Base-by-base conservation (phyloP, 2,113 vertebrate genomes). In the Vulpes ferrilata region DNA sequence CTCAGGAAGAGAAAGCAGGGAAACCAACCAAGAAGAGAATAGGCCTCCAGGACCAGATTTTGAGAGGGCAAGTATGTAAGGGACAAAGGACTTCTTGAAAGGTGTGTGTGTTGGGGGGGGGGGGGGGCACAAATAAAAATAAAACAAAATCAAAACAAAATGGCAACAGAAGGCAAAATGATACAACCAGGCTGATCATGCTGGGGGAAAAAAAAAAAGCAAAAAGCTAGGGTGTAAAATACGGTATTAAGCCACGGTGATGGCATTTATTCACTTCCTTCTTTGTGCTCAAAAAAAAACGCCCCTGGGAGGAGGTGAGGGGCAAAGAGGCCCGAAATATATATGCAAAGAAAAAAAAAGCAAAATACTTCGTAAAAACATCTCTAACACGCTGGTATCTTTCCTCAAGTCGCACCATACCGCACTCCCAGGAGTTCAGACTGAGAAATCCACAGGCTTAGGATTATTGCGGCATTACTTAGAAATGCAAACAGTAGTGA, bases 101-200 rank as follows among this genome's bases (percentile, higher is more conserved):
- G 1, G 4, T 35, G 11, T 43, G 5, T 0, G 81, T 5, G 43
- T 6, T 6, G 4, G 17, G 13, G 20, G 0, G 1, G 4, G 17
- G 1, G 1, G 48, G 9, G n/a, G 4, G 10, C 5, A 15, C 20
- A 16, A 62, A 60, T 4, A 48, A 27, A 59, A 73, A 10, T 5
- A 32, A 62, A 74, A 88, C 5, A 57, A 27, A 92, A 12, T 43
- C 53, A 43, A 43, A 69, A 32, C 55, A 62, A 43, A 30, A 60
- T 3, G 62, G 76, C 38, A 51, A 69, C 2, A 38, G 48, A 94
- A 32, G 92, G 22, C 32, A 90, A 27, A 43, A n/a, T 8, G 38
- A 57, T 2, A 35, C 9, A 5, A 67, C 25, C 2, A 43, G 64
- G 57, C 27, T 11, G 32, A 74, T 0, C 43, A 27, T 1, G 38